Conservation (phyloP, 2,113 vertebrate genomes). For the Scophthalmus maximus region DNA sequence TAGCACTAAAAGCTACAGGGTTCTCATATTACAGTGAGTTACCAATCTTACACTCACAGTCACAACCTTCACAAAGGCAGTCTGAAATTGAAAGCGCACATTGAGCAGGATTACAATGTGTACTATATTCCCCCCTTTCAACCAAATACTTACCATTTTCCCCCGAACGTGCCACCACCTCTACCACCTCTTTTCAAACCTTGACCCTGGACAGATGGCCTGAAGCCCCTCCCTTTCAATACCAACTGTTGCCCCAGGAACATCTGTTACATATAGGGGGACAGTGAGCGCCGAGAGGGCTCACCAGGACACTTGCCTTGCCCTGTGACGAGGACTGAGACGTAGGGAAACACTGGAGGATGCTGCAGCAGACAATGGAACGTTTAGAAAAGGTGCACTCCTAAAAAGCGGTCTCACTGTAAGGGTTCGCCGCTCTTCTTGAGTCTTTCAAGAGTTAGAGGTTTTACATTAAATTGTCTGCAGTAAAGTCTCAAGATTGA, state of each 20-base stretch:
- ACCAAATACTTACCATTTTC: slow-evolving; percentile 68
- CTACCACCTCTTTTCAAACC: slow-evolving; percentile 79
- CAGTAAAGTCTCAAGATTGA: background rate
- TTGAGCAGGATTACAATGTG: slow-evolving; percentile 67
- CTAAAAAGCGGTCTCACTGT: background rate
- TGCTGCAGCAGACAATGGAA: slow-evolving; percentile 7
- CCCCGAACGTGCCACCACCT: slow-evolving; percentile 75
- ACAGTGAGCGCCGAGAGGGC: slow-evolving; percentile 49
- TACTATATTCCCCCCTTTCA: slow-evolving; percentile 61
- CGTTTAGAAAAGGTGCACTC: slow-evolving; percentile 2
- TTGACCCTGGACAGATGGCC: slow-evolving; percentile 88
- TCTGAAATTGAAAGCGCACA: slow-evolving; percentile 60
- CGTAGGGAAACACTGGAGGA: slow-evolving; percentile 38
- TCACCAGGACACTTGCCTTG: slow-evolving; percentile 53
- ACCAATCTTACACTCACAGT: slow-evolving; percentile 9
- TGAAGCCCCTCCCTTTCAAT: slow-evolving; percentile 81
- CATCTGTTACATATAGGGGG: slow-evolving; percentile 84
- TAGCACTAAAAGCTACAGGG: slow-evolving; percentile 8
- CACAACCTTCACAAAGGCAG: slow-evolving; percentile 48
- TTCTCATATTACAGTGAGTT: slow-evolving; percentile 3
- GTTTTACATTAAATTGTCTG: background rate
- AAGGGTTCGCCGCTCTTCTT: background rate
- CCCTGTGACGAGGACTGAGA: slow-evolving; percentile 26
- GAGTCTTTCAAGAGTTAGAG: background rate
- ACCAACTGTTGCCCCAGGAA: slow-evolving; percentile 87